Conservation (phyloP, 2,113 vertebrate species). For the Notothenia rossii region DNA sequence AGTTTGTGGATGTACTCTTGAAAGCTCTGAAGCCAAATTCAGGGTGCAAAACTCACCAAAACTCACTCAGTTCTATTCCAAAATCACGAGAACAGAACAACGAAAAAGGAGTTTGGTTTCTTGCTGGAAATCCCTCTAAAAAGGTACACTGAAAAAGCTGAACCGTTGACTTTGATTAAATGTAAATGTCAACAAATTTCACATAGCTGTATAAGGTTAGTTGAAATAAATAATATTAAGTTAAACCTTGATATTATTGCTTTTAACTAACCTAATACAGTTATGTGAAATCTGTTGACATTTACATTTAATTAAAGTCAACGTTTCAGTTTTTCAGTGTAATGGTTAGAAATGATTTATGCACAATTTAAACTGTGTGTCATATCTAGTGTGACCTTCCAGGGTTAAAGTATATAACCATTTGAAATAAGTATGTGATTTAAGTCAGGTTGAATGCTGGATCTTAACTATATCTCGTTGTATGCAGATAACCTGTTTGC, state of each 20-base stretch:
- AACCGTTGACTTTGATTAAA: too few relatives aligned
- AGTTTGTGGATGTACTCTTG: not conserved
- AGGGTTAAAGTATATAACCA: too few relatives aligned
- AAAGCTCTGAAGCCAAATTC: not conserved
- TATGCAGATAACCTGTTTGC: not conserved
- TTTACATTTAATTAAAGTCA: too few relatives aligned
- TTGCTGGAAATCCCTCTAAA: too few relatives aligned
- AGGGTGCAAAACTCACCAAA: conserved; percentile 10
- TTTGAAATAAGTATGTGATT: not conserved
- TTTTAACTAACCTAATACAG: too few relatives aligned
- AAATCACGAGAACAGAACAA: not conserved
- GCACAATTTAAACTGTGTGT: not conserved
- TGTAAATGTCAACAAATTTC: too few relatives aligned
- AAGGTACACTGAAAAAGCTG: too few relatives aligned
- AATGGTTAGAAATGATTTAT: not conserved
- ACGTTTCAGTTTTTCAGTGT: too few relatives aligned
- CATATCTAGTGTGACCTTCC: not conserved
- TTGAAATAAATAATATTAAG: too few relatives aligned
- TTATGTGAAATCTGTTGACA: too few relatives aligned
- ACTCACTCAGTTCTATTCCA: not conserved
- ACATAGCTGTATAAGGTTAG: too few relatives aligned
- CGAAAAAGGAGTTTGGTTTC: not conserved
- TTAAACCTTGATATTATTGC: too few relatives aligned
- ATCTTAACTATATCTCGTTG: not conserved
- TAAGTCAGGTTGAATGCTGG: not conserved